Evolutionary conservation across 2,797 vertebrate species (phyloP).

Genomic region (Naso thynnoides): DNA sequence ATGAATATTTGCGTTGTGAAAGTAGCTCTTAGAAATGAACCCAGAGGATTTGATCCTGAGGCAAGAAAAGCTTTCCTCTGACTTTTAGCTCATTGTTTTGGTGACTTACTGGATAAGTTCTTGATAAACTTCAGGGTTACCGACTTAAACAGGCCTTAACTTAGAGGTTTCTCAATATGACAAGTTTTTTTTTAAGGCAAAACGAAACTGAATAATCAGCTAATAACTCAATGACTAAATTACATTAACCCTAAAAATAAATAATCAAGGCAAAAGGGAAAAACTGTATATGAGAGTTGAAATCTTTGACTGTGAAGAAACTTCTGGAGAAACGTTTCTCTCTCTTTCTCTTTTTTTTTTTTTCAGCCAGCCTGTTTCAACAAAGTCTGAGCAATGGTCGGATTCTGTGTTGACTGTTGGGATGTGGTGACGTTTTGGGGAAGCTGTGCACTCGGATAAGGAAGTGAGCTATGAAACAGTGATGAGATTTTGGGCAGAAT

Average conservation of each 20-base stretch:
- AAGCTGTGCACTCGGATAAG: conserved; percentile 28
- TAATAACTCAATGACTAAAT: too few relatives aligned
- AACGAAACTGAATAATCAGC: too few relatives aligned
- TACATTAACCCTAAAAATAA: too few relatives aligned
- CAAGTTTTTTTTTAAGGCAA: too few relatives aligned
- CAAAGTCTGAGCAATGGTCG: conserved; percentile 2
- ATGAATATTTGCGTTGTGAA: neutral
- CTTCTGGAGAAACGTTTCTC: conserved; percentile 1
- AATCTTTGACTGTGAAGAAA: too few relatives aligned
- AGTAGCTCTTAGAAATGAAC: too few relatives aligned
- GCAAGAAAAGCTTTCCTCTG: neutral
- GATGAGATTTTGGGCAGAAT: conserved; percentile 24
- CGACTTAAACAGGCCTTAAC: too few relatives aligned
- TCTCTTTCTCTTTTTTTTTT: too few relatives aligned
- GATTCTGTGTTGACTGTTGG: conserved; percentile 13
- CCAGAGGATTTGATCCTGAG: neutral
- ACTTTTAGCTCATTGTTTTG: neutral
- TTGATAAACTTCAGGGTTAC: too few relatives aligned
- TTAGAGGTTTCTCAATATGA: too few relatives aligned
- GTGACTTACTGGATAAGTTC: neutral
- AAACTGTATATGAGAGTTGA: too few relatives aligned
- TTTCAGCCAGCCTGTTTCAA: neutral
- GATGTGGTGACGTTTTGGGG: neutral
- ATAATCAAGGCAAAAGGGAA: too few relatives aligned
- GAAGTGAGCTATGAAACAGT: neutral